phyloP scores from a whole-genome alignment of 2,113 vertebrate genomes.

The Loxodonta africana region DNA sequence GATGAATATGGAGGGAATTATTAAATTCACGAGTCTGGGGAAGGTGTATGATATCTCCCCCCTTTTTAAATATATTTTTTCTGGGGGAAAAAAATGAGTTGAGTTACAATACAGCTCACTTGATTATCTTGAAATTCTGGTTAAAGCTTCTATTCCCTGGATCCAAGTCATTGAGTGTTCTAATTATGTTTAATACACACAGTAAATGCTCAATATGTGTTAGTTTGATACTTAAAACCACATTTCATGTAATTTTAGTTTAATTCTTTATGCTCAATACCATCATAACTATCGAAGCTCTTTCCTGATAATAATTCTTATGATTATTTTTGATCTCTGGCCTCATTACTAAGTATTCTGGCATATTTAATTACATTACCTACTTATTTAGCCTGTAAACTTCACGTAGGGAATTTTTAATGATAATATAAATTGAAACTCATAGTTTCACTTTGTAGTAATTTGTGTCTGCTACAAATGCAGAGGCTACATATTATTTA shows the following conservation, averaged over 20 bases:
- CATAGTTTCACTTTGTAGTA: slow-evolving; percentile 35
- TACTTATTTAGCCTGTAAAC: slow-evolving; percentile 69
- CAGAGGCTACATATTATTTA: slow-evolving; percentile 57
- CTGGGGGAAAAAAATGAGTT: background rate
- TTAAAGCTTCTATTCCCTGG: background rate
- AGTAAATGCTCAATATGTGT: background rate
- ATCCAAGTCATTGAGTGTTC: background rate
- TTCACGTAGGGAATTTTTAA: slow-evolving; percentile 70
- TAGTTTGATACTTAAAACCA: background rate
- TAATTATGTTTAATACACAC: background rate
- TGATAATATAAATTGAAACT: slow-evolving; percentile 69
- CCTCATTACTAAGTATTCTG: slow-evolving; percentile 68
- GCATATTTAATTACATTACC: slow-evolving; percentile 63
- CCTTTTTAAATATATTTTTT: background rate
- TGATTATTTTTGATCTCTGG: slow-evolving; percentile 78
- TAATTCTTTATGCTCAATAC: slow-evolving; percentile 29
- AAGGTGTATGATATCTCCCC: background rate
- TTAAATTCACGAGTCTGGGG: background rate
- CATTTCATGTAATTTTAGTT: slow-evolving; percentile 35
- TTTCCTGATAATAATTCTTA: slow-evolving; percentile 39
- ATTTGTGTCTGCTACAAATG: slow-evolving; percentile 69
- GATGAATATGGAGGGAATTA: background rate
- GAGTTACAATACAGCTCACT: background rate
- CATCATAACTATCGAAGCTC: background rate
- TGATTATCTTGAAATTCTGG: background rate